Conservation (phyloP, 2,797 vertebrate genomes). For the Mormyrus proboscirostris region DNA sequence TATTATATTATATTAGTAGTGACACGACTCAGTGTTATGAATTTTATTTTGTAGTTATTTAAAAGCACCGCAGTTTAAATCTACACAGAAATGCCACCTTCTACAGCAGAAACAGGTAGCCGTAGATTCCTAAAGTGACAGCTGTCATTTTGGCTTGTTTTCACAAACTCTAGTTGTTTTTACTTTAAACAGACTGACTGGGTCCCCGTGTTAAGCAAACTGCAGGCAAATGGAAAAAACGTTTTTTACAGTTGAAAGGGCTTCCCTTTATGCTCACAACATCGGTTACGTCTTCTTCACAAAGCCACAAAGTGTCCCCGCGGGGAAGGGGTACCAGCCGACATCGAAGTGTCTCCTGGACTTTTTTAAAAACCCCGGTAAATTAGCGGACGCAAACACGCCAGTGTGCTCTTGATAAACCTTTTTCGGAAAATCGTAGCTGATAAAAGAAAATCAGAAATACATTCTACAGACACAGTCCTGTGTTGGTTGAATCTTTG, state of each 20-base stretch:
- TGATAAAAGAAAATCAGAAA: neutral
- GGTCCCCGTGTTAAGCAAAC: neutral
- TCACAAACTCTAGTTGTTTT: slow-evolving; percentile 17
- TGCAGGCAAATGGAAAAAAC: slow-evolving; percentile 12
- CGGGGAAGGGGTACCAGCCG: neutral
- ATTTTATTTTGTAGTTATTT: neutral
- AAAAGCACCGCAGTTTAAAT: neutral
- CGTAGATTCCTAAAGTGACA: neutral
- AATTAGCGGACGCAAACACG: neutral
- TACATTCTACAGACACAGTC: neutral
- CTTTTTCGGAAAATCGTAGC: neutral
- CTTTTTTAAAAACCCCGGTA: neutral
- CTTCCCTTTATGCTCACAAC: slow-evolving; percentile 5
- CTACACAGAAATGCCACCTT: neutral
- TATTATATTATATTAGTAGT: neutral
- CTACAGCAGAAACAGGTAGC: neutral
- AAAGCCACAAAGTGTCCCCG: neutral
- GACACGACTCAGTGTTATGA: neutral
- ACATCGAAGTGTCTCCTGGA: neutral
- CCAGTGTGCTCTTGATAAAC: neutral
- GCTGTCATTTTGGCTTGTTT: slow-evolving; percentile 12
- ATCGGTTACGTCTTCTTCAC: slow-evolving; percentile 17
- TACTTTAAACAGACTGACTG: slow-evolving; percentile 18
- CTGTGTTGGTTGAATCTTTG: neutral
- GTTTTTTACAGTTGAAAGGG: slow-evolving; percentile 23